A percentile compares a stretch with the other conserved stretches of the same genome.
These are phyloP conservation scores for Thyatira batis DNA, from an alignment of 2,888 invertebrate species.

Conservation along the genomic window DNA sequence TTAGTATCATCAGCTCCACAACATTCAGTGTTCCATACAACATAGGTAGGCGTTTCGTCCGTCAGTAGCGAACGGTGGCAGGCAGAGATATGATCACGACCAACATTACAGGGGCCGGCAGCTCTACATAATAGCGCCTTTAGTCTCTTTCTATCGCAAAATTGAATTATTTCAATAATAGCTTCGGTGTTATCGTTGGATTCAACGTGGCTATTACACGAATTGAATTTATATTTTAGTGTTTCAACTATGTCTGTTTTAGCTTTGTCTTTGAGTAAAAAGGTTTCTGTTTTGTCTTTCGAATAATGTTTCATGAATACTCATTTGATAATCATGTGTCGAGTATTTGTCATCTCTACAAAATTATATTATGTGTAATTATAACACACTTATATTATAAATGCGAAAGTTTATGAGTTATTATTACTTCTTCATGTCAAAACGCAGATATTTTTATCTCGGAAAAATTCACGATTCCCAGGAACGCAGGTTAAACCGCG, in stretches of 20 bases:
- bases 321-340: no score
- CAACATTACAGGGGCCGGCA: constrained; percentile 25
- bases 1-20: constrained; percentile 24
- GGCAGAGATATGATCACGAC: constrained; percentile 55
- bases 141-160: constrained; percentile 24
- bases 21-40: constrained; percentile 27
- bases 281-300: no score
- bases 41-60: constrained; percentile 44
- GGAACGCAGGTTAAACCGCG: no score
- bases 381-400: no score
- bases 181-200: constrained; percentile 12
- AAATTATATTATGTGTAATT: no score
- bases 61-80: constrained; percentile 59
- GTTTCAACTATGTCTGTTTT: not conserved
- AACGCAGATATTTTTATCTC: no score
- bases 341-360: no score
- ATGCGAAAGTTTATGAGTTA: no score
- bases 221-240: not conserved
- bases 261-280: not conserved
- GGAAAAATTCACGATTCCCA: no score
- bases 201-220: not conserved
- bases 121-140: constrained; percentile 31
- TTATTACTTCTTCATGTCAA: no score
- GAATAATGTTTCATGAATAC: no score
- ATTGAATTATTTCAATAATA: constrained; percentile 30